These are phyloP conservation scores for Pseudopodoces humilis DNA, from an alignment of 2,113 vertebrate genomes.

Conservation along the genomic window DNA sequence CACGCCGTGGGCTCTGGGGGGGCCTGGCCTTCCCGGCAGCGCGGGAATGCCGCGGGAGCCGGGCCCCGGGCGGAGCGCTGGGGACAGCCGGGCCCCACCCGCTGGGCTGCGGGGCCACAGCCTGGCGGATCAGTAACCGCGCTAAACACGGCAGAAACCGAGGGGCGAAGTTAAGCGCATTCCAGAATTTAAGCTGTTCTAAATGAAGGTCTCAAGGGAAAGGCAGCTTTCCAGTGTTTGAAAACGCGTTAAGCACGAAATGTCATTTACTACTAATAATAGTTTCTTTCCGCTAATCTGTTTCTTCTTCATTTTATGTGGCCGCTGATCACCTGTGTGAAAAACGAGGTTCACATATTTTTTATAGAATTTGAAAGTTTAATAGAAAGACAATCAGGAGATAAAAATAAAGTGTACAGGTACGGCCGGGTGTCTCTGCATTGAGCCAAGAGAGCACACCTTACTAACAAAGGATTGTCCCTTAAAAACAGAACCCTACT, in stretches of 20 bases:
- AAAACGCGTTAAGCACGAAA: not conserved
- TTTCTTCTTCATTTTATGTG: not conserved
- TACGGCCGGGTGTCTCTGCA: too few relatives aligned
- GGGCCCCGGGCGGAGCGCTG: accelerated
- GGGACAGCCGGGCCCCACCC: not conserved
- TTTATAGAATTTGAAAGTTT: too few relatives aligned
- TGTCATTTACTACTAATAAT: not conserved
- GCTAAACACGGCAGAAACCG: accelerated
- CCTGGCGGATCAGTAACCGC: accelerated
- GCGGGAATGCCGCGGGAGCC: not conserved
- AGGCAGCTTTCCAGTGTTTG: not conserved
- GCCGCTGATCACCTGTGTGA: too few relatives aligned
- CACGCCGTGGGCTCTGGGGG: accelerated
- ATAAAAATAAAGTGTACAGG: too few relatives aligned
- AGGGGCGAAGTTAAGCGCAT: not conserved
- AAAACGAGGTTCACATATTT: too few relatives aligned
- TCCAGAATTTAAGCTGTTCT: not conserved
- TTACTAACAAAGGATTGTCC: too few relatives aligned
- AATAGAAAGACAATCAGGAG: too few relatives aligned
- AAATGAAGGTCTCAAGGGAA: not conserved
- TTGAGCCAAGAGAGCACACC: too few relatives aligned
- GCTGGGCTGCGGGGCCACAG: not conserved
- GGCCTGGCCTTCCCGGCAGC: too few relatives aligned
- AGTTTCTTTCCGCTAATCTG: not conserved
- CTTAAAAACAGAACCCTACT: too few relatives aligned